Evolutionary conservation across 2,888 invertebrate species (phyloP), one percentile per base, ranked within the genome.

Genomic region (Protula sp.): DNA sequence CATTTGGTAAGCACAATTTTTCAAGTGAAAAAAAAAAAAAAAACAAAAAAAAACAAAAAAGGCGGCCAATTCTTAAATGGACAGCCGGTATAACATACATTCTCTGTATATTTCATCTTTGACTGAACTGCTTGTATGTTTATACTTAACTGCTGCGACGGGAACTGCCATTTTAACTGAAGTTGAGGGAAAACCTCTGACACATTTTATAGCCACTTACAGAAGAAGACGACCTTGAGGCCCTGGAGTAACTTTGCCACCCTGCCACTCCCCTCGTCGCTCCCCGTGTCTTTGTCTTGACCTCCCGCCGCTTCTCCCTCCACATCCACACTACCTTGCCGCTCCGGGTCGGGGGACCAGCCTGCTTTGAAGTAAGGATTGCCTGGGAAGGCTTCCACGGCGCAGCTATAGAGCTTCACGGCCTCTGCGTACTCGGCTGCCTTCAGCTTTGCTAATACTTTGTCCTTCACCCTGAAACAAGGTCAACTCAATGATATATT

Each of bases 331-430:
- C 50, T n/a, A n/a, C n/a, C n/a, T n/a, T n/a, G n/a, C n/a, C n/a
- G n/a, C 30, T 61, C 47, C 19, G 22, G 26, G 54, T 51, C 57
- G 9, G n/a, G 47, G 1, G 4, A n/a, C 31, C 38, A 9, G 47
- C 29, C n/a, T 24, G 51, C 3, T 24, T 9, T 5, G 59, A 70
- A 68, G 48, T 58, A 38, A 30, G 62, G 30, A 30, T 71, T 63
- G 9, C 71, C 71, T 3, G 76, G 74, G 57, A 70, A 79, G 14
- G 67, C 62, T 24, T 74, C 74, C 28, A 62, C 63, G 2, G 73
- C 73, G 9, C 66, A 68, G 22, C 57, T 57, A 51, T 74, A 68
- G 31, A 77, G 62, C 3, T 47, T 54, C 2, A 74, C 63, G 24
- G 75, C 74, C 4, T 72, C 69, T 30, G 61, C 52, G 24, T 70